phyloP scores from a whole-genome alignment of 2,113 vertebrate genomes.

The Climacteris rufus region DNA sequence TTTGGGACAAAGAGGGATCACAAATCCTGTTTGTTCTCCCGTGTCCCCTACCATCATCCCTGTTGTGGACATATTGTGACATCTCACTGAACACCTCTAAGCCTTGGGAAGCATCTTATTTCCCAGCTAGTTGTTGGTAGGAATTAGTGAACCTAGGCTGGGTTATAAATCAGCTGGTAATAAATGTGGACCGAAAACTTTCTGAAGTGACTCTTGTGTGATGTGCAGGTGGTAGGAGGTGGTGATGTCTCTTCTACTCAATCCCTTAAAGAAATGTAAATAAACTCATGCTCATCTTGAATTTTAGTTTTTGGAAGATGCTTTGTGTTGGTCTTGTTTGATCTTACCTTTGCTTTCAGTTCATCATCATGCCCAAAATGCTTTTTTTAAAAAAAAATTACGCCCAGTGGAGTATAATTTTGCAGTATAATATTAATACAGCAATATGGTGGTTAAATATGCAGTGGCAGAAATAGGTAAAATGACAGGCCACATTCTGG shows the following conservation, averaged over 20 bases:
- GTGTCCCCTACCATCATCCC: not conserved
- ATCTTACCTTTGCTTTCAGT: not conserved
- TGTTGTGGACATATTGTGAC: not conserved
- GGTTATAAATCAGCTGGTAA: not conserved
- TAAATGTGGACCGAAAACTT: not conserved
- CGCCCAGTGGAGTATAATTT: not conserved
- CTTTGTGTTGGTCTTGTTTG: not conserved
- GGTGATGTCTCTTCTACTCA: not conserved
- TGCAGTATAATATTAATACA: not conserved
- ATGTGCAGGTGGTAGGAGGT: not conserved
- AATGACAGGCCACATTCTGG: not conserved
- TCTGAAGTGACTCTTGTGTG: not conserved
- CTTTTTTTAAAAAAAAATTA: not conserved
- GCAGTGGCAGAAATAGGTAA: not conserved
- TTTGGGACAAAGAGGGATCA: not conserved
- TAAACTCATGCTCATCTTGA: not conserved
- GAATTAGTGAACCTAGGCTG: not conserved
- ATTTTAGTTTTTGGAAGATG: not conserved
- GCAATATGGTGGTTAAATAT: not conserved
- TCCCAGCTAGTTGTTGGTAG: not conserved
- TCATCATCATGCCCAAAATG: not conserved
- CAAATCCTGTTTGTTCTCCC: not conserved
- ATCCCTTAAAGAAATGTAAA: not conserved
- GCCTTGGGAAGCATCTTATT: not conserved
- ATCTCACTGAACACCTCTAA: not conserved